A percentile compares a stretch with the other conserved stretches of the same genome.
These are phyloP conservation scores for Lycocerus yunnanus DNA, from an alignment of 2,888 invertebrate species.

Conservation along the genomic window DNA sequence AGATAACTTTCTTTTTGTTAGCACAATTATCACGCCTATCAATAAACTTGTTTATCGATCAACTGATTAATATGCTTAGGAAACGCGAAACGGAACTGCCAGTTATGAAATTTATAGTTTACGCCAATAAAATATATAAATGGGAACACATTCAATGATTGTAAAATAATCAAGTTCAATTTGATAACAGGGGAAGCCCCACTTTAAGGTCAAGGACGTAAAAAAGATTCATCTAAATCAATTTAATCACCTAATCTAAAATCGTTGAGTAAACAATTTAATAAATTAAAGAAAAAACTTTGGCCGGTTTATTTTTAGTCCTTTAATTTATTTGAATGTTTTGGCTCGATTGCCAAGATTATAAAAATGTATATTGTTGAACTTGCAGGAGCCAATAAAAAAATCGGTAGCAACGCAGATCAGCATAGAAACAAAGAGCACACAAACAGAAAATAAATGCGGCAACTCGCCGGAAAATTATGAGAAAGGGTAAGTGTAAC, in stretches of 20 bases:
- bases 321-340: not conserved
- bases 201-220: not conserved
- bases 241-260: no score
- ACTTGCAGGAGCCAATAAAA: constrained; percentile 23
- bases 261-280: not conserved
- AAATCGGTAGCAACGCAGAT: constrained; percentile 34
- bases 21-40: constrained; percentile 13
- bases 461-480: constrained; percentile 10
- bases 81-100: not conserved
- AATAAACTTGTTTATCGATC: not conserved
- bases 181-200: not conserved
- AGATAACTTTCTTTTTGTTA: constrained; percentile 15
- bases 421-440: constrained; percentile 27
- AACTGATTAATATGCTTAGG: not conserved
- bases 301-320: not conserved
- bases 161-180: not conserved
- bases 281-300: not conserved
- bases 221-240: not conserved
- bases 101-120: not conserved
- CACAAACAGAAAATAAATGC: constrained; percentile 29
- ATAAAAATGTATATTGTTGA: not conserved
- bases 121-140: not conserved
- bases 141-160: not conserved
- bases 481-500: constrained; percentile 22
- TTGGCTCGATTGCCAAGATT: not conserved